Base-by-base conservation (phyloP, 2,797 vertebrate genomes). In the Percopsis omiscomaycus region DNA sequence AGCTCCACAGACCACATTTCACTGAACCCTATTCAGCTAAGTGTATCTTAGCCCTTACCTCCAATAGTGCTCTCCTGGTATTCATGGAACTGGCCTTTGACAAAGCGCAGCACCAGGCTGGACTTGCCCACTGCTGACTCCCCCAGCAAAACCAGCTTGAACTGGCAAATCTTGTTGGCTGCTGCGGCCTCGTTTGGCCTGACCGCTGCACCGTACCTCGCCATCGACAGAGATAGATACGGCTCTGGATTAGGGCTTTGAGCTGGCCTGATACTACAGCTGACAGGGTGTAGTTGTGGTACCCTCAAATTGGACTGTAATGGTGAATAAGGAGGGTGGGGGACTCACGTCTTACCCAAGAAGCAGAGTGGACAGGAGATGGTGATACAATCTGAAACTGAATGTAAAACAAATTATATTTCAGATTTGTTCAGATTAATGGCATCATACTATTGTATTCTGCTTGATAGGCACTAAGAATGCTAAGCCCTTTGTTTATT, bases 51-150 rank as follows among this genome's bases (percentile, higher is more conserved):
- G 14, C 15, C 55, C 92, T 88, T 81, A 95, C 94, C 94, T 91
- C 94, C 94, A 1, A 95, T 95, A 4, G 94, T 95, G 91, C 94
- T 95, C 84, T 95, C 94, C 84, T 95, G 94, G 81, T 92, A 95
- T 79, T 95, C 94, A 0, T 95, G 94, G 78, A 95, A 95, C 61
- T 95, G 94, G n/a, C 94, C 94, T 84, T 95, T 95, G 59, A 95
- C 94, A 0, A 95, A 95, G 79, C 94, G 94, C 81, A 95, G 91
- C 1, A 95, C 94, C 0, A 95, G 91, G 82, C 94, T 95, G 83
- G 94, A 95, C 68, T 95, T 95, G 61, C 94, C 94, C 69, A 95
- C 94, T 0, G 94, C 94, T 0, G 93, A 95, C 78, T 95, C 94
- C 1, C 94, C 94, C 68, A 95, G 48, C 2, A 95, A 91, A 15